Conservation (phyloP, 2,888 invertebrate genomes). For the Eristalis arbustorum region DNA sequence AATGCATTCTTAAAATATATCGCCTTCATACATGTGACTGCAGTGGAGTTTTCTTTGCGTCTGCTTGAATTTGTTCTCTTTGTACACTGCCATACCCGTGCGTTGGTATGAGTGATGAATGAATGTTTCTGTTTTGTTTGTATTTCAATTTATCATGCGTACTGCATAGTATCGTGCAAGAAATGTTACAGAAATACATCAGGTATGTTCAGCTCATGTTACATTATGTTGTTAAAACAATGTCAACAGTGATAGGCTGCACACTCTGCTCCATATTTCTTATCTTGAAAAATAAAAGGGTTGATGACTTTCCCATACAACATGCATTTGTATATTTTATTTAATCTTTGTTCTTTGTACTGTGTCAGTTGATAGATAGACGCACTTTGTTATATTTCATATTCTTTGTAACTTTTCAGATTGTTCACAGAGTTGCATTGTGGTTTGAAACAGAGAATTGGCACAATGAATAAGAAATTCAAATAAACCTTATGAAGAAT, state of each 20-base stretch:
- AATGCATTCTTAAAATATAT: background rate
- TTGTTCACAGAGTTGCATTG: background rate
- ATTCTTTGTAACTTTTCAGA: background rate
- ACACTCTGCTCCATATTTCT: slow-evolving; percentile 33
- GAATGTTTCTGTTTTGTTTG: background rate
- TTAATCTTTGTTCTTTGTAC: slow-evolving; percentile 30
- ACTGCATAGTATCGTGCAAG: background rate
- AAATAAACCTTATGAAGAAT: too few relatives aligned
- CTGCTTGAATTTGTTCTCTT: background rate
- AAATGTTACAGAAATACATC: slow-evolving; percentile 18
- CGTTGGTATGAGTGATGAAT: background rate
- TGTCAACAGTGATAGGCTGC: slow-evolving; percentile 11
- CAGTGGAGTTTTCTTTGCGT: background rate
- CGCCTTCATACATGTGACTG: background rate
- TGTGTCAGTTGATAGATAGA: background rate
- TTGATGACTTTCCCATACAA: slow-evolving; percentile 32
- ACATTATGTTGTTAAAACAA: background rate
- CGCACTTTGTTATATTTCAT: background rate
- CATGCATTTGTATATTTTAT: background rate
- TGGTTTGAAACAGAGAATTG: background rate
- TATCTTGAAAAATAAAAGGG: slow-evolving; percentile 37
- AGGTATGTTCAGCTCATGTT: background rate
- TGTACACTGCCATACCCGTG: background rate
- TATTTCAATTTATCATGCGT: background rate
- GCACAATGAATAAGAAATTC: too few relatives aligned